These are phyloP conservation scores for Chiloscyllium punctatum DNA, from an alignment of 2,797 vertebrate genomes.

Conservation along the genomic window DNA sequence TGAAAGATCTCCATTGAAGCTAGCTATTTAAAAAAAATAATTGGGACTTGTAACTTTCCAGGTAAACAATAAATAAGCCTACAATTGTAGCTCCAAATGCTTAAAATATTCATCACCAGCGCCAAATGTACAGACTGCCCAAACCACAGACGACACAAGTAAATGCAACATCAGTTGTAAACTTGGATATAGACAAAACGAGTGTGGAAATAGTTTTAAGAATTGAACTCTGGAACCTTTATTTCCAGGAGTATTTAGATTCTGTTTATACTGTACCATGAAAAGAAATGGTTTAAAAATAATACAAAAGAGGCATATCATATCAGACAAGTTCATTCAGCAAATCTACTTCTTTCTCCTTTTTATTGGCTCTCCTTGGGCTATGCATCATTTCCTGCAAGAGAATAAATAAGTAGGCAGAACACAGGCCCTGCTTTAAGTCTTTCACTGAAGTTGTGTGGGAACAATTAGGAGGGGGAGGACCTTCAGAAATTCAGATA, in stretches of 20 bases:
- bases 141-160: background rate
- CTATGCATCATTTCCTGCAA: background rate
- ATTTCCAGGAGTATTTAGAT: background rate
- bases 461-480: background rate
- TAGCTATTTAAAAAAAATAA: background rate
- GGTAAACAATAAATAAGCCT: slow-evolving; percentile 15
- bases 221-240: background rate
- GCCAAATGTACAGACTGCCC: background rate
- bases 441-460: background rate
- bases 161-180: background rate
- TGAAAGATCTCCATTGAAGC: background rate
- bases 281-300: background rate
- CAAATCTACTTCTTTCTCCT: background rate
- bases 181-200: background rate
- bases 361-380: background rate
- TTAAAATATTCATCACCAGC: background rate
- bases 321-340: background rate
- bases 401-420: background rate
- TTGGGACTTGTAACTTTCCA: background rate
- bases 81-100: background rate
- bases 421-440: too few relatives aligned
- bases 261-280: background rate
- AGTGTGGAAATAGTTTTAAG: background rate
- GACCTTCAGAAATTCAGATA: background rate
- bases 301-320: background rate